phyloP scores from a whole-genome alignment of 2,113 vertebrate genomes.

The Eulemur rufifrons region DNA sequence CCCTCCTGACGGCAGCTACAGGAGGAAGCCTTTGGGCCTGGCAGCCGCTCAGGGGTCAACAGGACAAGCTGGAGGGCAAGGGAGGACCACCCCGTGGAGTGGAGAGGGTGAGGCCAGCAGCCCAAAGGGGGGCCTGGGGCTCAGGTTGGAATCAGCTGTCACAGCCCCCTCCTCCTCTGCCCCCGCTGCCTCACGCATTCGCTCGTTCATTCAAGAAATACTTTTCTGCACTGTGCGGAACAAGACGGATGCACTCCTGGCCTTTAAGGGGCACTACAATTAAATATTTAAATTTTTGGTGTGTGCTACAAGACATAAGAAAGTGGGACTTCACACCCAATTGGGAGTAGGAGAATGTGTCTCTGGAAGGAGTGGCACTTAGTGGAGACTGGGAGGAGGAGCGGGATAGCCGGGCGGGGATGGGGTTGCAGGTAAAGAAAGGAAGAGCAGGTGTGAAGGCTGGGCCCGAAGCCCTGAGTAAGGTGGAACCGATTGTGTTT shows the following conservation, averaged over 20 bases:
- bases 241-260: not conserved
- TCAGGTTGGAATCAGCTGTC: not conserved
- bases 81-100: rapidly evolving
- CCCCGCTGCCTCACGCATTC: not conserved
- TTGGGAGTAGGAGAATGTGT: not conserved
- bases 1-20: not conserved
- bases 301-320: not conserved
- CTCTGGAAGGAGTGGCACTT: not conserved
- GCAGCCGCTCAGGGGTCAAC: not conserved
- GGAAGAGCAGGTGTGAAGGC: not conserved
- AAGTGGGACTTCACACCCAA: not conserved
- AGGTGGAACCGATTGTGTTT: rapidly evolving
- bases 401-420: not conserved
- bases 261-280: not conserved
- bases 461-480: not conserved
- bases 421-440: not conserved
- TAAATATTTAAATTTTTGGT: not conserved
- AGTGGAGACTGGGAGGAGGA: not conserved
- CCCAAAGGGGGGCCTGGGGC: not conserved
- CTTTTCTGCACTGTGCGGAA: not conserved
- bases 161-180: not conserved
- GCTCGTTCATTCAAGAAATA: not conserved
- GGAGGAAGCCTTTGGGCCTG: not conserved
- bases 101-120: not conserved
- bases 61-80: not conserved